Conservation (phyloP, 2,888 invertebrate species). For the Sinopyrophorus schimmeli region DNA sequence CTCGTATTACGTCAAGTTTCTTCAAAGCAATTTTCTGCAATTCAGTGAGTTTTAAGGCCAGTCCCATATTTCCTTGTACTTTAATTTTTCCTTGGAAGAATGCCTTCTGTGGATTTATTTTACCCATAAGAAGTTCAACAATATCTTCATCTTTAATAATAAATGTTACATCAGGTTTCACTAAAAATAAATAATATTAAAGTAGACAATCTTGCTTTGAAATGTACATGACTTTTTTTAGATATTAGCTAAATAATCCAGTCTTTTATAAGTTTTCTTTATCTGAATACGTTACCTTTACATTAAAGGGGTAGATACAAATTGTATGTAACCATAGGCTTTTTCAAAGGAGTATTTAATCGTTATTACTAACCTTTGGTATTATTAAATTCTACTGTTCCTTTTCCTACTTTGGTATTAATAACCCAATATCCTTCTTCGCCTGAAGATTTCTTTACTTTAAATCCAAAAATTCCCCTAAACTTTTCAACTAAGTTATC, state of each 20-base stretch:
- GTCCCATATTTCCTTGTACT: conserved; percentile 94
- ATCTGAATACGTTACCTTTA: no score
- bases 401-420: conserved; percentile 87
- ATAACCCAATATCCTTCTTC: conserved; percentile 89
- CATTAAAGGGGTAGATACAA: no score
- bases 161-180: conserved; percentile 88
- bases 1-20: conserved; percentile 72
- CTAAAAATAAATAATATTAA: conserved; percentile 56
- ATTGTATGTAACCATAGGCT: no score
- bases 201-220: no score
- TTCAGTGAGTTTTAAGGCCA: conserved; percentile 92
- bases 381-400: conserved; percentile 70
- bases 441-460: conserved; percentile 80
- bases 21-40: conserved; percentile 74
- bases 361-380: conserved; percentile 62
- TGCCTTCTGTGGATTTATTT: conserved; percentile 93
- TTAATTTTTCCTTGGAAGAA: conserved; percentile 96
- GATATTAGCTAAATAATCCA: no score
- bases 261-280: no score
- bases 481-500: conserved; percentile 83
- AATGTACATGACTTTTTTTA: no score
- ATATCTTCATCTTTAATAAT: conserved; percentile 88
- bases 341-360: no score
- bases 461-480: conserved; percentile 88
- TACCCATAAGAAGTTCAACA: conserved; percentile 83